phyloP scores from a whole-genome alignment of 2,113 vertebrate genomes.

The Ophthalmolycus amberensis region DNA sequence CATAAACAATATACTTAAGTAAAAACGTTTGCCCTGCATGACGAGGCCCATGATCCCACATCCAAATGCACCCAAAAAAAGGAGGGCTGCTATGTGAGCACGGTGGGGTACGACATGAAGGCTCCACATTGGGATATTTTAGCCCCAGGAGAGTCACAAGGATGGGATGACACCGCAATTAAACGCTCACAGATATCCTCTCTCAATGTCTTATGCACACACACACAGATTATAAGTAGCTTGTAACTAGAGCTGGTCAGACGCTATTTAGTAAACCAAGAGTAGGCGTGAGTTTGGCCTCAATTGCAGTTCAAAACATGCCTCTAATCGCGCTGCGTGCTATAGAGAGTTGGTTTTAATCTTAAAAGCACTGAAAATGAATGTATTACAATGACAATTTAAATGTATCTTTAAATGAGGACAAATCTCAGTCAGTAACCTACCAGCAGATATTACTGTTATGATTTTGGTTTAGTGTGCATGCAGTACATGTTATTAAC shows the following conservation, averaged over 20 bases:
- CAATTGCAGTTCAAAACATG: constrained; percentile 27
- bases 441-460: background rate
- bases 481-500: constrained; percentile 29
- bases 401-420: background rate
- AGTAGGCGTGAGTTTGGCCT: constrained; percentile 53
- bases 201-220: constrained; percentile 19
- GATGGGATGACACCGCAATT: constrained; percentile 69
- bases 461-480: background rate
- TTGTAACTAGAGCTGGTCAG: constrained; percentile 76
- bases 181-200: constrained; percentile 50
- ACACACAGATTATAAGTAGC: constrained; percentile 76
- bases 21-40: constrained; percentile 43
- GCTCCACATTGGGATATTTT: constrained; percentile 82
- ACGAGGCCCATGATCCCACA: constrained; percentile 50
- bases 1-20: background rate
- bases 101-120: constrained; percentile 66
- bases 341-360: background rate
- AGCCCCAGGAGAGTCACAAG: constrained; percentile 70
- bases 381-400: background rate
- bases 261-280: constrained; percentile 71
- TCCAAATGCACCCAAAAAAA: constrained; percentile 64
- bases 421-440: background rate
- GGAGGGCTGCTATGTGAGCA: constrained; percentile 57
- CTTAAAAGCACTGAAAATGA: background rate
- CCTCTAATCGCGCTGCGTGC: background rate